phyloP scores from a whole-genome alignment of 2,888 invertebrate genomes.

The Alcis repandata region DNA sequence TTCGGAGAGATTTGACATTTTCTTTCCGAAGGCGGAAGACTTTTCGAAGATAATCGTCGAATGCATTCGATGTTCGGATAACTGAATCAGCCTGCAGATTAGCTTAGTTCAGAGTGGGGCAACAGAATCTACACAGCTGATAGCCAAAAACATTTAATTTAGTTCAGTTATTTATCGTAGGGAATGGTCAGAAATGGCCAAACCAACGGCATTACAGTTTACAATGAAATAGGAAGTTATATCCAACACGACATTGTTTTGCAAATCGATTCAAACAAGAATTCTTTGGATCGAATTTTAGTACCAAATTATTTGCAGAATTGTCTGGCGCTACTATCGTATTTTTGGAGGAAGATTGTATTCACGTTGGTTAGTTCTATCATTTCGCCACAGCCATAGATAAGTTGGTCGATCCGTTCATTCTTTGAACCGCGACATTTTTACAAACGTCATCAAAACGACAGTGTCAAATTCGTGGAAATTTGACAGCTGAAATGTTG shows the following conservation, averaged over 20 bases:
- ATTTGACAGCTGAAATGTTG: not conserved
- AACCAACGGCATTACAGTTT: too few relatives aligned
- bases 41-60: too few relatives aligned
- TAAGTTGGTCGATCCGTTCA: not conserved
- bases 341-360: too few relatives aligned
- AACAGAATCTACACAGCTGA: too few relatives aligned
- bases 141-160: too few relatives aligned
- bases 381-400: not conserved
- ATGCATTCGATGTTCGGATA: too few relatives aligned
- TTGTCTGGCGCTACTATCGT: not conserved
- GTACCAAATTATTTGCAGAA: not conserved
- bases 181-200: too few relatives aligned
- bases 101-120: too few relatives aligned
- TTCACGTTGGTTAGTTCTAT: not conserved
- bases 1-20: too few relatives aligned
- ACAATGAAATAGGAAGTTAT: not conserved
- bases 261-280: not conserved
- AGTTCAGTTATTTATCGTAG: too few relatives aligned
- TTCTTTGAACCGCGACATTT: constrained; percentile 19
- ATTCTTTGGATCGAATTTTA: not conserved
- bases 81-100: too few relatives aligned
- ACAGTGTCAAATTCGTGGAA: constrained; percentile 23
- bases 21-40: too few relatives aligned
- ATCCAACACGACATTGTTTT: constrained; percentile 5
- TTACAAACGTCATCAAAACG: not conserved